Conservation (phyloP, 2,888 invertebrate species). For the Sinodicranocentrus sp. region DNA sequence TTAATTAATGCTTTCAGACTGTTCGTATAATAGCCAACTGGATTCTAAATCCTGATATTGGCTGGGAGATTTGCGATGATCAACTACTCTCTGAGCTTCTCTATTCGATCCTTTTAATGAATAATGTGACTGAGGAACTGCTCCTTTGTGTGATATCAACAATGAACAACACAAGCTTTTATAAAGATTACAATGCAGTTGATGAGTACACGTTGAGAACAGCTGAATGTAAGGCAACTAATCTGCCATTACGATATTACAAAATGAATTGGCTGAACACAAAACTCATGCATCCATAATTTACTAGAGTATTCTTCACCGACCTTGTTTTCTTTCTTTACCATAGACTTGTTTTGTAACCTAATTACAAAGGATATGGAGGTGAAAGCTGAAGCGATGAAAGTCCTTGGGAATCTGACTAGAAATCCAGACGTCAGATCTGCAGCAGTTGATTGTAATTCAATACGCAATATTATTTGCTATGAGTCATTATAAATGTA, state of each 20-base stretch:
- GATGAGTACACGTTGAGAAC: constrained; percentile 70
- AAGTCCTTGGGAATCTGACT: constrained; percentile 76
- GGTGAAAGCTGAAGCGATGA: constrained; percentile 73
- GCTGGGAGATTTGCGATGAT: constrained; percentile 73
- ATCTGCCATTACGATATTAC: neutral
- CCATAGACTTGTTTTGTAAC: constrained; percentile 65
- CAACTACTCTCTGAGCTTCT: constrained; percentile 68
- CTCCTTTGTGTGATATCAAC: constrained; percentile 74
- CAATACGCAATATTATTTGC: neutral
- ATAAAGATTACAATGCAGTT: constrained; percentile 71
- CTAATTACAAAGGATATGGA: constrained; percentile 72
- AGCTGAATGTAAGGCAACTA: constrained; percentile 64
- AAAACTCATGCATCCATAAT: neutral
- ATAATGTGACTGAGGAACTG: constrained; percentile 73
- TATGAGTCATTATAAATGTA: neutral
- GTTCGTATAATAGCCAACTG: constrained; percentile 75
- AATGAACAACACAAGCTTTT: constrained; percentile 75
- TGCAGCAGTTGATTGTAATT: constrained; percentile 64
- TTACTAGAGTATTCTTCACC: neutral
- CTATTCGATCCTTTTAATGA: constrained; percentile 67
- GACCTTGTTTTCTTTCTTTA: constrained; percentile 38
- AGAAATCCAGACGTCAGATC: constrained; percentile 70
- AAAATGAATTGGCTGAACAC: neutral
- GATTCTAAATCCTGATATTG: constrained; percentile 74
- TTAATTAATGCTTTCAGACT: constrained; percentile 46